These are phyloP conservation scores for Orthosia cruda DNA, from an alignment of 2,888 invertebrate genomes.

Conservation along the genomic window DNA sequence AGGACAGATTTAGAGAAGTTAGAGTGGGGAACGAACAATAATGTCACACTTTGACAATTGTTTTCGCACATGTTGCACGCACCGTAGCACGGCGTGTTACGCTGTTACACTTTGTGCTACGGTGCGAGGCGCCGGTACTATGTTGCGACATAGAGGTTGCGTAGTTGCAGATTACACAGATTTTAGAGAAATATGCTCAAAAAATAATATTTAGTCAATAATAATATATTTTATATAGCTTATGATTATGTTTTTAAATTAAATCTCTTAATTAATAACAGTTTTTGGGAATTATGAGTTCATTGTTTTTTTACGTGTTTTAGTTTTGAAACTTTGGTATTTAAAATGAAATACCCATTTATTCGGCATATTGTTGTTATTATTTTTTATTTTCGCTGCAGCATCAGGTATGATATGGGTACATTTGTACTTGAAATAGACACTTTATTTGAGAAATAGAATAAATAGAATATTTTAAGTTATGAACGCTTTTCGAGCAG, in stretches of 20 bases:
- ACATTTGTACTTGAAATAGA: slow-evolving; percentile 36
- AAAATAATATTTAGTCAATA: background rate
- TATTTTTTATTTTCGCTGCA: slow-evolving; percentile 4
- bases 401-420: slow-evolving; percentile 15
- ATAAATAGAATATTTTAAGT: background rate
- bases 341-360: slow-evolving; percentile 15
- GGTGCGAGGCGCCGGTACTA: background rate
- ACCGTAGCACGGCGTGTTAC: background rate
- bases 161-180: background rate
- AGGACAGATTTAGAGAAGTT: background rate
- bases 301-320: slow-evolving; percentile 22
- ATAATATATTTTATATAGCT: slow-evolving; percentile 5
- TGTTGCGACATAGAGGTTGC: background rate
- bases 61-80: background rate
- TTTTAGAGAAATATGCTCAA: background rate
- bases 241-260: slow-evolving; percentile 33
- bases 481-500: background rate
- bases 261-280: slow-evolving; percentile 30
- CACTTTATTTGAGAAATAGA: background rate
- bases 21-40: background rate
- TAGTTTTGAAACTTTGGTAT: slow-evolving; percentile 42
- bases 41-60: background rate
- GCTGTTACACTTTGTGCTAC: background rate
- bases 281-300: slow-evolving; percentile 45
- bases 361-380: slow-evolving; percentile 8